phyloP scores from a whole-genome alignment of 2,113 vertebrate species.

The Stercorarius parasiticus region DNA sequence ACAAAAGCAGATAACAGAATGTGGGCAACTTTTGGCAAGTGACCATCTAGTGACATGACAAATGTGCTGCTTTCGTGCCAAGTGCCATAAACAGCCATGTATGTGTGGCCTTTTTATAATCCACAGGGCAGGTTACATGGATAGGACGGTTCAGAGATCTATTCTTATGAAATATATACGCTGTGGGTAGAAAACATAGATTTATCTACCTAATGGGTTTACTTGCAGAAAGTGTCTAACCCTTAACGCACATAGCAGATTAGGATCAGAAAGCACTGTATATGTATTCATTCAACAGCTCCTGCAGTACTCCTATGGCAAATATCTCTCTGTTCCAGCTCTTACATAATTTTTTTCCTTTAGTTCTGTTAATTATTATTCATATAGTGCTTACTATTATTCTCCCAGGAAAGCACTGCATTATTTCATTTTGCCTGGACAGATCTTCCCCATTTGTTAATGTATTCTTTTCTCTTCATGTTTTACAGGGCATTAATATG shows the following conservation, averaged over 20 bases:
- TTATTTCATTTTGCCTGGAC: not conserved
- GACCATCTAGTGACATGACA: slow-evolving; percentile 21
- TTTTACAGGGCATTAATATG: not conserved
- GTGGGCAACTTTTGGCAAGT: slow-evolving; percentile 18
- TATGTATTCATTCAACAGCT: not conserved
- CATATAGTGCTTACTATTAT: not conserved
- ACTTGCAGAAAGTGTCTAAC: not conserved
- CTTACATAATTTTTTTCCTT: not conserved
- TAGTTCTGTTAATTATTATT: not conserved
- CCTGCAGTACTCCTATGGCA: not conserved
- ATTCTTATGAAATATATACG: not conserved
- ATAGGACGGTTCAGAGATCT: not conserved
- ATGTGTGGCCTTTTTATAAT: not conserved
- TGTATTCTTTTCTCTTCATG: not conserved
- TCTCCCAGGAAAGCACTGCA: not conserved
- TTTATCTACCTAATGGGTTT: not conserved
- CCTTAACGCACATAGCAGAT: not conserved
- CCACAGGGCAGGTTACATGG: not conserved
- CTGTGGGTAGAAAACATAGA: not conserved
- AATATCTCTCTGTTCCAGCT: not conserved
- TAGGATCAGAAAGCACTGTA: not conserved
- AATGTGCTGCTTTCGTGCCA: slow-evolving; percentile 11
- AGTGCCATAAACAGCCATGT: slow-evolving; percentile 13
- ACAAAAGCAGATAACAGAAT: not conserved
- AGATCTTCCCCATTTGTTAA: not conserved